Conservation (phyloP, 1,140 invertebrate genomes). For the Heliconius eleuchia region DNA sequence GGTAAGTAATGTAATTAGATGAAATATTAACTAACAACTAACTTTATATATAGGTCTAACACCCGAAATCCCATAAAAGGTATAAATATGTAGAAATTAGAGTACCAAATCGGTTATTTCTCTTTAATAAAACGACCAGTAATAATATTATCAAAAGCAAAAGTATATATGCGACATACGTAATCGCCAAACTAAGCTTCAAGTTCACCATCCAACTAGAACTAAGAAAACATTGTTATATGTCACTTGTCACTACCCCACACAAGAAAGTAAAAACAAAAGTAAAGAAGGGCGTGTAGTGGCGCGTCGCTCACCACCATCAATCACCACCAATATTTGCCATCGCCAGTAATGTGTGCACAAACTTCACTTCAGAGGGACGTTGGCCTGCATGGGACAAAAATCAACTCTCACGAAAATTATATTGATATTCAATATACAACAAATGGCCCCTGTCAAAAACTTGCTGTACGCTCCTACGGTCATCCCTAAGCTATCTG, state of each 20-base stretch:
- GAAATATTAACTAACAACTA: too few relatives aligned
- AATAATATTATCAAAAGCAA: not conserved
- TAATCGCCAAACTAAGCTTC: not conserved
- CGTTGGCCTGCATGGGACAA: conserved; percentile 70
- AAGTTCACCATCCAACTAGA: conserved; percentile 19
- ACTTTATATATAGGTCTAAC: too few relatives aligned
- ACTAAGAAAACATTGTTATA: conserved; percentile 22
- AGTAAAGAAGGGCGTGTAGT: conserved; percentile 40
- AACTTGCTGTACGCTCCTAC: conserved; percentile 81
- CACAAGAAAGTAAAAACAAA: conserved; percentile 40
- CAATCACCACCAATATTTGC: conserved; percentile 74
- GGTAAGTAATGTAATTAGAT: too few relatives aligned
- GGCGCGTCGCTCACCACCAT: conserved; percentile 38
- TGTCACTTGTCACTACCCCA: conserved; percentile 4
- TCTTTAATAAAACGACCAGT: too few relatives aligned
- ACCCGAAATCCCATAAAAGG: too few relatives aligned
- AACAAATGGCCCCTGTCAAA: conserved; percentile 81
- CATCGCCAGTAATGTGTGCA: conserved; percentile 75
- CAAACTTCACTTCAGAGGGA: conserved; percentile 71
- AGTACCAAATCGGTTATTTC: too few relatives aligned
- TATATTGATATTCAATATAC: conserved; percentile 83
- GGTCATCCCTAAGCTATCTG: conserved; percentile 81
- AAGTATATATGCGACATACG: not conserved
- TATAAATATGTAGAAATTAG: too few relatives aligned
- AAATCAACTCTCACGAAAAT: conserved; percentile 80